phyloP scores from a whole-genome alignment of 2,113 vertebrate species.

The Callochromis pleurospilus region DNA sequence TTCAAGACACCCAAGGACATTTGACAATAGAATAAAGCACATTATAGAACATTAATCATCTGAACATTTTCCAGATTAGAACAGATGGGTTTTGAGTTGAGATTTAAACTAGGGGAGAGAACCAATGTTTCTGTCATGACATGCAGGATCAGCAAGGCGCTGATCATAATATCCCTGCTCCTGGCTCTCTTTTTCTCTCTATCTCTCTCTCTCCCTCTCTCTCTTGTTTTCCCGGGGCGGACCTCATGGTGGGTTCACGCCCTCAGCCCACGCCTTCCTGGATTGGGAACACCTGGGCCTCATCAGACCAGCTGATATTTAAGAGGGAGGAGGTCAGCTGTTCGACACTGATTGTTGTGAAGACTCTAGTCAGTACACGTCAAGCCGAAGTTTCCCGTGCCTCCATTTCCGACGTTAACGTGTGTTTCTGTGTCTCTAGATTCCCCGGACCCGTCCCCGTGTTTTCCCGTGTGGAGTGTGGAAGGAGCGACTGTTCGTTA shows the following conservation, averaged over 20 bases:
- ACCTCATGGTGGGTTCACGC: neutral
- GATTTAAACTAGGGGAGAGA: neutral
- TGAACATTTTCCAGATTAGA: neutral
- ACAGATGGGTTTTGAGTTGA: neutral
- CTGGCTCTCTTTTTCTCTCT: neutral
- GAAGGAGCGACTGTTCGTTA: no score
- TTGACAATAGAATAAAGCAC: neutral
- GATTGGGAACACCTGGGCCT: neutral
- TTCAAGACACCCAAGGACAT: neutral
- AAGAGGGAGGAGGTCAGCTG: no score
- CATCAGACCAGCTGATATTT: no score
- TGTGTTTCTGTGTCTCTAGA: no score
- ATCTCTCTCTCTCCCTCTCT: neutral
- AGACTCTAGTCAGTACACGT: no score
- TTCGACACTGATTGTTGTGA: no score
- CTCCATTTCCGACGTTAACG: no score
- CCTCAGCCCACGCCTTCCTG: neutral
- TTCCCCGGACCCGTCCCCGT: no score
- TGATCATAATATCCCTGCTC: neutral
- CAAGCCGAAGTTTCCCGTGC: no score
- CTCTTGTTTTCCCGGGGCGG: neutral
- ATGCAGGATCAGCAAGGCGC: neutral
- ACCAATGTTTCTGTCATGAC: neutral
- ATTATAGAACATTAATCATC: neutral
- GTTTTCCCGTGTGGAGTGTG: no score